Evolutionary conservation across 2,888 invertebrate species (phyloP).

Genomic region (Diploptera punctata): DNA sequence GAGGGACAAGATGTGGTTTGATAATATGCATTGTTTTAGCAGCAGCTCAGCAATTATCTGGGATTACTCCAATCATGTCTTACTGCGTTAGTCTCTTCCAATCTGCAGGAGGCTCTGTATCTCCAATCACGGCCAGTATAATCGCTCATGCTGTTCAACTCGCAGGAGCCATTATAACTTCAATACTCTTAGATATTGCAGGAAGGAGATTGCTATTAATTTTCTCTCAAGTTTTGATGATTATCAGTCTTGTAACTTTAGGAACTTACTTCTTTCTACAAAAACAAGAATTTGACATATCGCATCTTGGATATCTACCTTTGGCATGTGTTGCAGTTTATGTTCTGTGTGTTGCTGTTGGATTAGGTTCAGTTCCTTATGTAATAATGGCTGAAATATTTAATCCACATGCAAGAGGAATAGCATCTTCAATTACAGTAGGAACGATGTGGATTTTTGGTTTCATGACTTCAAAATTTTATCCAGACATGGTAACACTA

Average conservation of each 20-base stretch:
- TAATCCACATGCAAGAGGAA: constrained; percentile 12
- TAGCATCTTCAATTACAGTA: constrained; percentile 38
- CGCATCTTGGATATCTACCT: constrained; percentile 24
- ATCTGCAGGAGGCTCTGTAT: constrained; percentile 47
- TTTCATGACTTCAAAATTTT: constrained; percentile 54
- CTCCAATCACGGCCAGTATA: constrained; percentile 52
- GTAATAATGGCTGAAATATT: too few relatives aligned
- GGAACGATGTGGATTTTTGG: constrained; percentile 51
- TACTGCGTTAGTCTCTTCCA: constrained; percentile 50
- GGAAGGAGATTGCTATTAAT: constrained; percentile 57
- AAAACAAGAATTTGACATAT: constrained; percentile 38
- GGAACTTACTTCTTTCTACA: constrained; percentile 49
- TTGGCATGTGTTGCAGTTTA: constrained; percentile 18
- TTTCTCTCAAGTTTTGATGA: constrained; percentile 53
- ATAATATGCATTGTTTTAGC: constrained; percentile 53
- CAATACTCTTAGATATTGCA: constrained; percentile 52
- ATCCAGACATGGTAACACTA: constrained; percentile 53
- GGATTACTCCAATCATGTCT: constrained; percentile 55
- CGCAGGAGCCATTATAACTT: constrained; percentile 47
- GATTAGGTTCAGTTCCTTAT: too few relatives aligned
- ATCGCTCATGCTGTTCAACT: constrained; percentile 55
- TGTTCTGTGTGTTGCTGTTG: constrained; percentile 21
- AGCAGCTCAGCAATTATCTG: constrained; percentile 56
- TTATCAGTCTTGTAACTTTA: constrained; percentile 48
- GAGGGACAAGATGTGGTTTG: constrained; percentile 48